Percentiles rank a stretch among this genome's conserved stretches.
Conservation (phyloP, 2,888 invertebrate genomes). For the Brachypalpus laphriformis region DNA sequence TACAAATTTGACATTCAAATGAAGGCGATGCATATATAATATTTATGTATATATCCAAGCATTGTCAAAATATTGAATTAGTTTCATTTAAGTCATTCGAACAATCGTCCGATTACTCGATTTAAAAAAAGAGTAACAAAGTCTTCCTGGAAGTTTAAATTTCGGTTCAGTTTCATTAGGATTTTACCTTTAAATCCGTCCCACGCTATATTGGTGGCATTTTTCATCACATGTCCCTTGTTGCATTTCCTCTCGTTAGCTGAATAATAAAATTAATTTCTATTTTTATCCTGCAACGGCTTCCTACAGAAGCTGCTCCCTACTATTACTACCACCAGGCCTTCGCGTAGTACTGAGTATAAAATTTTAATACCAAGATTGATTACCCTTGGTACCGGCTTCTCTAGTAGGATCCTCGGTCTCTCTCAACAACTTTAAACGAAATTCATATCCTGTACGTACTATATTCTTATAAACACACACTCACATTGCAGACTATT, state of each 20-base stretch:
- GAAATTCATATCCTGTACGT: constrained; percentile 1
- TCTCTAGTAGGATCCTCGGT: background rate
- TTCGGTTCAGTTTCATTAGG: no score
- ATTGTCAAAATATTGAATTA: no score
- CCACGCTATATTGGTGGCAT: background rate
- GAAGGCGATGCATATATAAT: no score
- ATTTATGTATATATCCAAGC: no score
- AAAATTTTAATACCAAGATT: constrained; percentile 71
- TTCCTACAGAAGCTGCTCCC: constrained; percentile 15
- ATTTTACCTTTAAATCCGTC: no score
- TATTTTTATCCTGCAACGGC: constrained; percentile 11
- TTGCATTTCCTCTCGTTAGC: constrained; percentile 19
- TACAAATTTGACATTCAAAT: no score
- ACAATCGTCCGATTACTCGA: no score
- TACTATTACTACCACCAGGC: background rate
- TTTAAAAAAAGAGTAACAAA: no score
- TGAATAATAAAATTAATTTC: constrained; percentile 48
- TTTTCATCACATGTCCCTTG: background rate
- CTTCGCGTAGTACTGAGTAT: constrained; percentile 16
- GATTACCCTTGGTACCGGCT: constrained; percentile 44
- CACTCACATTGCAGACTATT: constrained; percentile 19
- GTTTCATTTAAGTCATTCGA: no score
- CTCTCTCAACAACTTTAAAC: background rate
- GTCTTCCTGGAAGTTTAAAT: no score
- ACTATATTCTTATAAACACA: background rate